Conservation (phyloP, 2,888 invertebrate genomes). For the Rutpela maculata region DNA sequence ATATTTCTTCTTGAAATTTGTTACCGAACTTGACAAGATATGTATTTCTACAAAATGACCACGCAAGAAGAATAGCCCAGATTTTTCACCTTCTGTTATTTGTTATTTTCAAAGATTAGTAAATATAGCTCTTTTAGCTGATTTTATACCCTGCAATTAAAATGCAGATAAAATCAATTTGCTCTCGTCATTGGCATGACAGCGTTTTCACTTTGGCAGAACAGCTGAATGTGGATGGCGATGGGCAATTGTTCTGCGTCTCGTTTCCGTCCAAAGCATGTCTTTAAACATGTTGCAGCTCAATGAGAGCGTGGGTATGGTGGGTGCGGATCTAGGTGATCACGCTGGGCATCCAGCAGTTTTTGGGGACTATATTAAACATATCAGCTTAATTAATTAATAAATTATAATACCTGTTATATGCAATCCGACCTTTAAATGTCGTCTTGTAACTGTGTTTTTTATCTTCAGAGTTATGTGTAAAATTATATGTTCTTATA, state of each 20-base stretch:
- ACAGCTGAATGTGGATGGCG: conserved; percentile 42
- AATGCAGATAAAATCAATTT: conserved; percentile 53
- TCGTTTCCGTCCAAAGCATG: conserved; percentile 75
- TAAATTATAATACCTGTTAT: conserved; percentile 75
- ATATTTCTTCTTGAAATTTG: too few relatives aligned
- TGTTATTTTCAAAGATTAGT: not conserved
- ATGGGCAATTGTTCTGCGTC: conserved; percentile 69
- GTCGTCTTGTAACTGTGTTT: conserved; percentile 74
- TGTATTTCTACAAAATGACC: not conserved
- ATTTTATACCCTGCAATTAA: conserved; percentile 48
- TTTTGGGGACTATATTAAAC: conserved; percentile 82
- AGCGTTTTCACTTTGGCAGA: conserved; percentile 35
- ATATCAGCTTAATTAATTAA: conserved; percentile 82
- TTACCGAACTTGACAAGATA: not conserved
- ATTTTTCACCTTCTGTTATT: not conserved
- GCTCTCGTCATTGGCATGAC: conserved; percentile 40
- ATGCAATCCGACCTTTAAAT: conserved; percentile 75
- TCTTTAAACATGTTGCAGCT: conserved; percentile 71
- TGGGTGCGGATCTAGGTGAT: conserved; percentile 73
- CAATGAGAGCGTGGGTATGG: conserved; percentile 73
- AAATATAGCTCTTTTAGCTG: conserved; percentile 28
- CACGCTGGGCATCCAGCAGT: conserved; percentile 71
- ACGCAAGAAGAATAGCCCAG: not conserved
- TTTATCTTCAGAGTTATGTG: conserved; percentile 70
- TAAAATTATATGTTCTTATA: conserved; percentile 69